phyloP scores from a whole-genome alignment of 2,888 invertebrate species.

The Ectemnius cavifrons region DNA sequence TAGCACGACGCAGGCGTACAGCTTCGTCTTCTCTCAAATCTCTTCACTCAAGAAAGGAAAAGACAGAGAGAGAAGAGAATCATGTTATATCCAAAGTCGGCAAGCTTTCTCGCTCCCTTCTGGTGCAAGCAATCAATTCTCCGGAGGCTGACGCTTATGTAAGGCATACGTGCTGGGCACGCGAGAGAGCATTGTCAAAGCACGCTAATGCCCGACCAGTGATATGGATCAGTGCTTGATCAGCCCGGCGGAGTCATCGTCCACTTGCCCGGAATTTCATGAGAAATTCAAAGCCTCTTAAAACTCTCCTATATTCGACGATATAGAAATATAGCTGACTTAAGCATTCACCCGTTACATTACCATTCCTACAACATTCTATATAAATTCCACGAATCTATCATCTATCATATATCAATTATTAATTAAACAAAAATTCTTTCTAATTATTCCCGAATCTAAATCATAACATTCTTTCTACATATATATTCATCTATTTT shows the following conservation, averaged over 20 bases:
- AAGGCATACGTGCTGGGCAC: background rate
- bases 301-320: no score
- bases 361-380: no score
- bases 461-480: background rate
- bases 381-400: no score
- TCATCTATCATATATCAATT: no score
- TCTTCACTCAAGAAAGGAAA: background rate
- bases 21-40: background rate
- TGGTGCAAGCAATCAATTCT: constrained; percentile 1
- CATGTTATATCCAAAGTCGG: background rate
- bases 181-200: constrained; percentile 2
- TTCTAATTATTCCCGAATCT: no score
- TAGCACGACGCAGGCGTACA: background rate
- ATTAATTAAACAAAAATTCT: no score
- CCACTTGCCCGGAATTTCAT: background rate
- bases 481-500: background rate
- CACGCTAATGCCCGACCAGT: background rate
- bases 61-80: background rate
- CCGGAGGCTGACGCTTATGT: background rate
- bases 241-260: background rate
- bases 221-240: background rate
- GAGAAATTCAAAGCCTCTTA: no score
- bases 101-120: background rate
- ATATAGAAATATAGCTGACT: no score
- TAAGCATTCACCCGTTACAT: no score